Evolutionary conservation across 2,797 vertebrate genomes (phyloP).

Genomic region (Cossypha heuglini): DNA sequence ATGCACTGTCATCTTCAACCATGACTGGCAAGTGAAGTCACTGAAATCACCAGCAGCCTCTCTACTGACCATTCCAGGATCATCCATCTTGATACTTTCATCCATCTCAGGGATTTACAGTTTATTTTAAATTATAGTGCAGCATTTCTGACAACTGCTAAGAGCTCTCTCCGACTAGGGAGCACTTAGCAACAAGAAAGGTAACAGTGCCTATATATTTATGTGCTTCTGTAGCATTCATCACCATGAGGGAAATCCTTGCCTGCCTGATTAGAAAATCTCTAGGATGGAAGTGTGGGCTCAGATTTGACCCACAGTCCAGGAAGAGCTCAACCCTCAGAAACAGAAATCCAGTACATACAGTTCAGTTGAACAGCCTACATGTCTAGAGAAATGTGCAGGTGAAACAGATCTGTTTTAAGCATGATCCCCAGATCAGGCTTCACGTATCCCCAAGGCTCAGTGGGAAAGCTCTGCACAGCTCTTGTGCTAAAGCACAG

Average conservation of each 20-base stretch:
- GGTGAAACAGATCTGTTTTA: background rate
- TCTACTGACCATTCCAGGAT: background rate
- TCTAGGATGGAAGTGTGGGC: background rate
- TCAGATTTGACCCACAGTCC: background rate
- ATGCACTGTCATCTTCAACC: background rate
- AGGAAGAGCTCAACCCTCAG: background rate
- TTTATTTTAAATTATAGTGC: conserved; percentile 20
- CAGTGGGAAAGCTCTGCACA: background rate
- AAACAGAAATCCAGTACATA: background rate
- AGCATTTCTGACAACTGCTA: conserved; percentile 13
- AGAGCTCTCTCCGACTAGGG: background rate
- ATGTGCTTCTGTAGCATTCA: background rate
- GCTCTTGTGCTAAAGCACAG: background rate
- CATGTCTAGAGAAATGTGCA: background rate
- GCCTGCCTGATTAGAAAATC: background rate
- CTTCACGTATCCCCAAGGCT: background rate
- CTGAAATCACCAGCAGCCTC: background rate
- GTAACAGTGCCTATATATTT: conserved; percentile 11
- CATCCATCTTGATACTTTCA: background rate
- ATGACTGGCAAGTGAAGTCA: background rate
- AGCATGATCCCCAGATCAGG: background rate
- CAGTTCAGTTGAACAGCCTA: background rate
- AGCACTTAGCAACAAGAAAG: conserved; percentile 41
- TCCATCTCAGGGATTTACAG: conserved; percentile 13
- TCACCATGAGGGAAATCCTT: conserved; percentile 8